phyloP scores from a whole-genome alignment of 2,888 invertebrate genomes.

The Conops quadrifasciatus region DNA sequence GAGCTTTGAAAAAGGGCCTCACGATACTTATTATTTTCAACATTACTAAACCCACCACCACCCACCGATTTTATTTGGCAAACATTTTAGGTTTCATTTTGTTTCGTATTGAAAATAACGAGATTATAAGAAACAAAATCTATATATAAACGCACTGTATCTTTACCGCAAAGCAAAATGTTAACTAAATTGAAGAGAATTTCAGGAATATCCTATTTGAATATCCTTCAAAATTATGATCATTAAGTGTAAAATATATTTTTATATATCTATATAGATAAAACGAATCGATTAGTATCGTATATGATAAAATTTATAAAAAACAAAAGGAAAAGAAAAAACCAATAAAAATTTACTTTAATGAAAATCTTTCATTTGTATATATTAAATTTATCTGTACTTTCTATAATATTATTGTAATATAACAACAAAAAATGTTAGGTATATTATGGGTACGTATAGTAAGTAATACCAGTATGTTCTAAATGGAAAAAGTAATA shows the following conservation, averaged over 20 bases:
- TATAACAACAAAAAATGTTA: slow-evolving; percentile 21
- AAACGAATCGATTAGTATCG: slow-evolving; percentile 58
- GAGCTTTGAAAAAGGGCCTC: no score
- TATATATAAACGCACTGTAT: no score
- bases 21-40: no score
- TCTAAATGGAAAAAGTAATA: slow-evolving; percentile 28
- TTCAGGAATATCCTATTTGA: slow-evolving; percentile 29
- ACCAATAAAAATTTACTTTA: slow-evolving; percentile 28
- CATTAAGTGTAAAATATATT: slow-evolving; percentile 14
- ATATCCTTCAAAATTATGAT: background rate
- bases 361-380: slow-evolving; percentile 35
- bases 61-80: no score
- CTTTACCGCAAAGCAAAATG: slow-evolving; percentile 15
- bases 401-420: slow-evolving; percentile 18
- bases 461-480: background rate
- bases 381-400: slow-evolving; percentile 22
- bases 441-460: slow-evolving; percentile 6
- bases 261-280: slow-evolving; percentile 32
- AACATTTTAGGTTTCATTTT: no score
- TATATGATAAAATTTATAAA: slow-evolving; percentile 37
- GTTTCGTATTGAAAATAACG: no score
- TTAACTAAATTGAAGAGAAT: slow-evolving; percentile 40
- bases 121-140: slow-evolving; percentile 8
- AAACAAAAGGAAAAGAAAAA: slow-evolving; percentile 40
- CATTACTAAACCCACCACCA: no score